Base-by-base conservation (phyloP, 2,888 invertebrate species). In the Sylvicola cinctus region DNA sequence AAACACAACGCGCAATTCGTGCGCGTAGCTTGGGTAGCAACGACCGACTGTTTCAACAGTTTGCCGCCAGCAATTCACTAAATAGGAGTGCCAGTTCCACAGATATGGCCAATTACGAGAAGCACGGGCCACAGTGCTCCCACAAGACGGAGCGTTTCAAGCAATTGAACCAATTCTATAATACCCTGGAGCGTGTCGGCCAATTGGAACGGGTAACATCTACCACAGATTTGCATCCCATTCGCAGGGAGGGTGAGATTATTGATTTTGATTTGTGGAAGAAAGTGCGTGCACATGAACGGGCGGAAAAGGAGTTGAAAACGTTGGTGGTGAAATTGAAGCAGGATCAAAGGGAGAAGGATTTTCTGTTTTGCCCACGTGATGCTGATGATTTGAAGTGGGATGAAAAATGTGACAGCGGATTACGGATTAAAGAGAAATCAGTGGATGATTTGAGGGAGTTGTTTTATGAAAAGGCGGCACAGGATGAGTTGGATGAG, bases 211-310 rank as follows among this genome's bases (percentile, higher is more conserved):
- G 70, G 42, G 71, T 74, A 1, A 77, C 81, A 4, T 78, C 77
- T 1, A 66, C 63, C 0, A 63, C 63, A 30, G 74, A 77, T 45
- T 60, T 80, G 32, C 67, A 74, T 33, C 78, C 79, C 2, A 63
- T 81, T 44, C 65, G 70, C 43, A 72, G 66, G 52, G 76, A 79
- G 46, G 75, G 78, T 45, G 81, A 83, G 51, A 74, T 83, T 8
- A 73, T 85, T 39, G 84, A 85, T 56, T 87, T 78, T 49, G 85
- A 87, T 42, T 68, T 81, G 37, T 87, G 87, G 87, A 78, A 74
- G 49, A 73, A 74, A 53, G 68, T 85, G 15, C 64, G 85, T 35
- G 66, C 68, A 5, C 73, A 78, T 42, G 83, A 84, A 54, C 68
- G 74, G 42, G 84, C 84, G 1, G 83, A 85, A 52, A 70, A 73